Evolutionary conservation across 2,888 invertebrate genomes (phyloP).

Genomic region (Scaeva pyrastri): DNA sequence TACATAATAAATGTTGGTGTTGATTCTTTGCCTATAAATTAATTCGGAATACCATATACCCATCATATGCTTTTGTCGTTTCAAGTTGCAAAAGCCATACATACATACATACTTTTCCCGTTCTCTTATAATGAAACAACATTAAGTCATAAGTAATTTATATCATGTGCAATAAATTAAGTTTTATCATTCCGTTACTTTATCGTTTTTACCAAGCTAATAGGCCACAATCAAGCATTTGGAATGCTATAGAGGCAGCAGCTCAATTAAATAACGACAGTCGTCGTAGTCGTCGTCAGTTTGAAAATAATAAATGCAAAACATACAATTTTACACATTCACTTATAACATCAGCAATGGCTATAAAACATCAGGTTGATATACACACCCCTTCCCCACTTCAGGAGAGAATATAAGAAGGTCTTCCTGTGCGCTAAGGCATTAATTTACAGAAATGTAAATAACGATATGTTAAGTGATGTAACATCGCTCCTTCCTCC

Average conservation of each 20-base stretch:
- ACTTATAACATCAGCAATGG: neutral
- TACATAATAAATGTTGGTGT: too few relatives aligned
- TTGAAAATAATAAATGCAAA: slow-evolving; percentile 28
- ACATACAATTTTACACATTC: slow-evolving; percentile 18
- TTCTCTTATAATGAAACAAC: neutral
- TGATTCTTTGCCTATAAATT: too few relatives aligned
- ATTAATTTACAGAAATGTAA: slow-evolving; percentile 46
- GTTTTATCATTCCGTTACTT: slow-evolving; percentile 38
- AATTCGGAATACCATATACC: too few relatives aligned
- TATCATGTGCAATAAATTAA: slow-evolving; percentile 34
- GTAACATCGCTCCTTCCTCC: slow-evolving; percentile 14
- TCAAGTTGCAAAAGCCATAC: neutral
- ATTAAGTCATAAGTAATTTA: slow-evolving; percentile 34
- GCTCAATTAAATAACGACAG: slow-evolving; percentile 45
- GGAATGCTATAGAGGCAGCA: slow-evolving; percentile 1
- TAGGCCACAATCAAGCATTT: slow-evolving; percentile 40
- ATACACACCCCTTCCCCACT: neutral
- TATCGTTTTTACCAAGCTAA: slow-evolving; percentile 32
- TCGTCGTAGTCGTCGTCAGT: neutral
- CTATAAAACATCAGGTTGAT: too few relatives aligned
- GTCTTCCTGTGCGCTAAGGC: slow-evolving; percentile 36
- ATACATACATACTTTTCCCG: neutral
- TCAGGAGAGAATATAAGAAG: neutral
- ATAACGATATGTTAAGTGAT: slow-evolving; percentile 63
- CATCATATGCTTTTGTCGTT: neutral